Evolutionary conservation across 2,888 invertebrate species (phyloP), one percentile per base, ranked within the genome.

Genomic region (Urechis unicinctus): DNA sequence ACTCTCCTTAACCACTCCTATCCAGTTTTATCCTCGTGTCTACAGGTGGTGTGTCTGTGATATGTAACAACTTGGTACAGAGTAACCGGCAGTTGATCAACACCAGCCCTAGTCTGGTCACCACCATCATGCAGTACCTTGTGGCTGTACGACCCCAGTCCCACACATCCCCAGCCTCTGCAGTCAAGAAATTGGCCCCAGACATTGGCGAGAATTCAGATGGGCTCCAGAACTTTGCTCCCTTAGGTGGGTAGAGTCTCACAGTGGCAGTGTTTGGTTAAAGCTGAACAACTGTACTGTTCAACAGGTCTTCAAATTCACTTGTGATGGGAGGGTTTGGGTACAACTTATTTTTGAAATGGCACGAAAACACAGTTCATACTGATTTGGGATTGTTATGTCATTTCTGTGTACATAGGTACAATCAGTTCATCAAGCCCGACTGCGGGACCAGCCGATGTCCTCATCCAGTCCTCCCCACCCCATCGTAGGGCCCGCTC

Each of bases 211-310:
- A 90, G 67, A 82, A 67, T 42, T 64, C 69, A n/a, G 87, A 89
- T 67, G 88, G 89, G 2, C 80, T 92, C 22, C 83, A 90, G 50
- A 94, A 94, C 77, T 92, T 93, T 73, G 93, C 93, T 2, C 93
- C 93, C 0, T 83, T 91, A 36, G 91, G 89, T 83, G 74, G 43
- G 41, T 54, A 1, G n/a, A n/a, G n/a, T n/a, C n/a, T n/a, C n/a
- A n/a, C n/a, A n/a, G n/a, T n/a, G n/a, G n/a, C n/a, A n/a, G n/a
- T n/a, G n/a, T n/a, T n/a, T n/a, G n/a, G n/a, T n/a, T n/a, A n/a
- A n/a, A 43, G 22, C 43, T 21, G 43, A 43, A 43, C 22, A 47
- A 1, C 5, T 24, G 21, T 21, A 4, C 24, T 43, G 9, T 13
- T 36, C 36, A 36, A 13, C 6, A 6, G 6, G 36, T 13, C 36